phyloP scores from a whole-genome alignment of 2,888 invertebrate species.

The Chloroclysta siterata region DNA sequence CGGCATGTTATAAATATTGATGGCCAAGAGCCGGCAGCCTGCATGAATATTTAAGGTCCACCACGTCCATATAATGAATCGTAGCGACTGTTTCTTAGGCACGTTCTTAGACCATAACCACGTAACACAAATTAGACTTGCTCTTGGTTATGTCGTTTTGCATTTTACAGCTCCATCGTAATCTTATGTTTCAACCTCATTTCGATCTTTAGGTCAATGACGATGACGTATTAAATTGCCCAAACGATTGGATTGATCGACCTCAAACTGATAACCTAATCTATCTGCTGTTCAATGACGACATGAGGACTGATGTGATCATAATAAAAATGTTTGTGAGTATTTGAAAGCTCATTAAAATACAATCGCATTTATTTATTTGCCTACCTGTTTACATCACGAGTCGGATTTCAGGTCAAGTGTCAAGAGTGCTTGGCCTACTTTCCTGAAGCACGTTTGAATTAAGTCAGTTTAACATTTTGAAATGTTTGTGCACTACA shows the following conservation, averaged over 20 bases:
- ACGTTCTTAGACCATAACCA: conserved; percentile 45
- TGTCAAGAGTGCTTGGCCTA: conserved; percentile 36
- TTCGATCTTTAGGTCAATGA: conserved; percentile 21
- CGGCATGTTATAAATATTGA: conserved; percentile 71
- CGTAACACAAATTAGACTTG: conserved; percentile 42
- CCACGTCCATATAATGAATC: conserved; percentile 58
- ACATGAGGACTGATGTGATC: neutral
- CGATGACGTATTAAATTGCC: conserved; percentile 20
- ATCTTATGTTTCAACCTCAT: conserved; percentile 13
- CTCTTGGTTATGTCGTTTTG: conserved; percentile 27
- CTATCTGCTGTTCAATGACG: conserved; percentile 5
- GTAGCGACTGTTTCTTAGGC: conserved; percentile 55
- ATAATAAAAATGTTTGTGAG: conserved; percentile 3
- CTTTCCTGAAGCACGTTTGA: conserved; percentile 33
- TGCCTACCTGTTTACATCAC: conserved; percentile 32
- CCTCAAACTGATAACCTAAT: conserved; percentile 18
- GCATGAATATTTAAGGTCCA: conserved; percentile 69
- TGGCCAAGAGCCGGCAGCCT: conserved; percentile 57
- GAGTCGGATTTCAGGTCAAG: conserved; percentile 40
- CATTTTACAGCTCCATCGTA: conserved; percentile 33
- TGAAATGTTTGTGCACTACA: conserved; percentile 30
- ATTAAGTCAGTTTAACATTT: conserved; percentile 33
- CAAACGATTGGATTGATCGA: conserved; percentile 12
- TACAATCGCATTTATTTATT: conserved; percentile 33
- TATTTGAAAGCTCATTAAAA: conserved; percentile 24